Conservation (phyloP, 2,888 invertebrate genomes). For the Phyto melanocephala region DNA sequence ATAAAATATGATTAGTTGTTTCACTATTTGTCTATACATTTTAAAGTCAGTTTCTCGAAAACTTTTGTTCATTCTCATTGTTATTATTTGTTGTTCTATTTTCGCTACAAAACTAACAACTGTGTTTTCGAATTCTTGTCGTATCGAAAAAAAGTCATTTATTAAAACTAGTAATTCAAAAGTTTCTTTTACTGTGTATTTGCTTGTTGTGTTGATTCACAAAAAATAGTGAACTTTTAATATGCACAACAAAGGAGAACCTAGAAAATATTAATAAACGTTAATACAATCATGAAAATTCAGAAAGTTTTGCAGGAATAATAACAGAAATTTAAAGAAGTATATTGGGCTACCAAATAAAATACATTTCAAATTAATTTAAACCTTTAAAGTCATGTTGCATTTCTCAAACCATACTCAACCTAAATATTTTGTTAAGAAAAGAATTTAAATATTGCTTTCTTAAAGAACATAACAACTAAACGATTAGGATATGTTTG, state of each 20-base stretch:
- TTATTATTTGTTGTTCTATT: background rate
- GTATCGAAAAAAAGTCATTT: background rate
- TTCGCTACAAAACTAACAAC: background rate
- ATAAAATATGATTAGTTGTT: background rate
- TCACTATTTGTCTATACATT: background rate
- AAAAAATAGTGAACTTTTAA: background rate
- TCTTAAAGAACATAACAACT: background rate
- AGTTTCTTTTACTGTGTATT: background rate
- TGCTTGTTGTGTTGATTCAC: background rate
- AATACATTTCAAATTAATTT: background rate
- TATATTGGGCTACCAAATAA: no score
- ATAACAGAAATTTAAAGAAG: no score
- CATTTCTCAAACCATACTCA: background rate
- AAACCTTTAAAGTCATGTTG: background rate
- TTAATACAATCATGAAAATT: background rate
- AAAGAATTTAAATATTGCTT: constrained; percentile 2
- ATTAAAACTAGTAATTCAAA: background rate
- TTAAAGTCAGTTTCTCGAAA: background rate
- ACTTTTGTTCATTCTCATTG: background rate
- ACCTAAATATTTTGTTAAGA: background rate
- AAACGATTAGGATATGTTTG: background rate
- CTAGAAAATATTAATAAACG: background rate
- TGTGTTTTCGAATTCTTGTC: background rate
- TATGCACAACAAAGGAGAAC: background rate
- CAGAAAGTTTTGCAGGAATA: no score